These are phyloP conservation scores for Drosophila melanica DNA, from an alignment of 1,140 invertebrate genomes.

Conservation along the genomic window DNA sequence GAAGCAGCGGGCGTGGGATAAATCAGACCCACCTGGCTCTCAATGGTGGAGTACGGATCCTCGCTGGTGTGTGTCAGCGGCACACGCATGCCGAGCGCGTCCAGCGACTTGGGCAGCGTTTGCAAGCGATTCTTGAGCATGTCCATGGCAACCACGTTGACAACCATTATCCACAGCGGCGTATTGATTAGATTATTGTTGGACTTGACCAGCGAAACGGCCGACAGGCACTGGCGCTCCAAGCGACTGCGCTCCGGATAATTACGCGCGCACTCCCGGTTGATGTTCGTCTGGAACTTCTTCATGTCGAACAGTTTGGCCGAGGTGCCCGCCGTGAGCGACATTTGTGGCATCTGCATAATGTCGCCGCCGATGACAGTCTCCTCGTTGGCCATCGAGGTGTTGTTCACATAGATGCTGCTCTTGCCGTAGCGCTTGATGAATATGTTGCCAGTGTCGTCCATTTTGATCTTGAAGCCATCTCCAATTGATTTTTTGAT, in stretches of 20 bases:
- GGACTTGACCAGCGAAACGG: constrained; percentile 94
- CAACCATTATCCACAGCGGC: constrained; percentile 97
- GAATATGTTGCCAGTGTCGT: constrained; percentile 96
- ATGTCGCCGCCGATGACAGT: constrained; percentile 95
- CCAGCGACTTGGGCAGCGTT: constrained; percentile 84
- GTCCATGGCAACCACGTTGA: constrained; percentile 97
- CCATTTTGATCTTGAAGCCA: constrained; percentile 98
- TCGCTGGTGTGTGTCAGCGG: constrained; percentile 69
- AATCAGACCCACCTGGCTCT: constrained; percentile 80
- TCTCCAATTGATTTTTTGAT: constrained; percentile 95
- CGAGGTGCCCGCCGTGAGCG: constrained; percentile 94
- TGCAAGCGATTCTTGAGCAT: constrained; percentile 96
- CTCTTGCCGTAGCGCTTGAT: constrained; percentile 96
- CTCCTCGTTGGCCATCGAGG: constrained; percentile 91
- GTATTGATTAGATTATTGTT: constrained; percentile 94
- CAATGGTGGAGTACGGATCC: constrained; percentile 83
- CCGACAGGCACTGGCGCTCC: constrained; percentile 95
- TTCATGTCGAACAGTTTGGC: constrained; percentile 98
- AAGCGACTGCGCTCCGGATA: constrained; percentile 94
- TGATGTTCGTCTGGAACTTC: constrained; percentile 96
- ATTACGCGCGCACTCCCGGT: constrained; percentile 92
- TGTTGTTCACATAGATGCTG: constrained; percentile 94
- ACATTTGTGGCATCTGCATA: constrained; percentile 92
- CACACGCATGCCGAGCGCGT: constrained; percentile 70
- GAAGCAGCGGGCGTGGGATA: constrained; percentile 79